phyloP scores from a whole-genome alignment of 2,113 vertebrate genomes.

The Syngnathus typhle region DNA sequence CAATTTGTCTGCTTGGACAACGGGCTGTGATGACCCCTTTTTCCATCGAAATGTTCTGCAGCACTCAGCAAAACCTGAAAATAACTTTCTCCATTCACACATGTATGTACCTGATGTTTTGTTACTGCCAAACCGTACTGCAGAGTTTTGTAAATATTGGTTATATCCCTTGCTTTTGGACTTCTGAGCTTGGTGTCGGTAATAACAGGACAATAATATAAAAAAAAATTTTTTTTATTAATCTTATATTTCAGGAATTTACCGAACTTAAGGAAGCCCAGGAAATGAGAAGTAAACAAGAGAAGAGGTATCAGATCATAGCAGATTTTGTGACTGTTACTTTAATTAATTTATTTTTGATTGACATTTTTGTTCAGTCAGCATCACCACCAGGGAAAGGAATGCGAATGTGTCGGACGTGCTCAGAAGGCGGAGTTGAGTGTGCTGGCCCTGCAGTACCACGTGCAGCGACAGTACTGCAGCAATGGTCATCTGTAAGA shows the following conservation, averaged over 20 bases:
- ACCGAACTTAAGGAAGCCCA: slow-evolving; percentile 34
- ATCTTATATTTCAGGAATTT: slow-evolving; percentile 53
- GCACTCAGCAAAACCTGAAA: too few relatives aligned
- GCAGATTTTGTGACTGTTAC: background rate
- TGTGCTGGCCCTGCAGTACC: slow-evolving; percentile 59
- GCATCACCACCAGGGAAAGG: background rate
- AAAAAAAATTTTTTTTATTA: background rate
- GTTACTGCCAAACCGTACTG: background rate
- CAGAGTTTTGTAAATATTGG: background rate
- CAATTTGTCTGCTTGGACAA: too few relatives aligned
- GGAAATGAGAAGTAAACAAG: slow-evolving; percentile 9
- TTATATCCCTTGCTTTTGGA: background rate
- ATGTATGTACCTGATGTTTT: background rate
- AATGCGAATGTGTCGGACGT: slow-evolving; percentile 27
- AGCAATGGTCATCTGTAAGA: slow-evolving; percentile 17
- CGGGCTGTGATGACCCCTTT: too few relatives aligned
- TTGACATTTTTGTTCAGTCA: background rate
- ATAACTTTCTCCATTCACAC: background rate
- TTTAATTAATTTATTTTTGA: background rate
- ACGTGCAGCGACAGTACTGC: slow-evolving; percentile 60
- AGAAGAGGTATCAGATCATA: slow-evolving; percentile 4
- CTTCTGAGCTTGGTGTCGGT: background rate
- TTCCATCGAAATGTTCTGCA: too few relatives aligned
- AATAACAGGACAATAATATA: background rate
- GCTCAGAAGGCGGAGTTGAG: slow-evolving; percentile 47